Percentiles rank a stretch among this genome's conserved stretches.
Conservation (phyloP, 1,140 invertebrate genomes). For the Drosophila carrolli region DNA sequence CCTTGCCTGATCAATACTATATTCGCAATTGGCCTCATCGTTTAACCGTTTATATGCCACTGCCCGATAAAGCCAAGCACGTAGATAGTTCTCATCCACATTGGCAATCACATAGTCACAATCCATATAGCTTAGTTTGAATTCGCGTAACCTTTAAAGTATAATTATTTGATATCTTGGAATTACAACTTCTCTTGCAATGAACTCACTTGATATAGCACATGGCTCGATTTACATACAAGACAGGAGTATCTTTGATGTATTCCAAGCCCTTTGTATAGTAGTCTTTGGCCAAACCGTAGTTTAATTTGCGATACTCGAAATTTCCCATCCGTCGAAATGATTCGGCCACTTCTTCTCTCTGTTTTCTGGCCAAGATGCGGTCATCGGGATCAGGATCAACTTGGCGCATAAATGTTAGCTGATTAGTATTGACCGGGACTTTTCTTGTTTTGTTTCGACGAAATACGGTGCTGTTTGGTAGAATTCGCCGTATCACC, state of each 20-base stretch:
- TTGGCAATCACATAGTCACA: conserved; percentile 39
- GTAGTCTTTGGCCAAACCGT: conserved; percentile 11
- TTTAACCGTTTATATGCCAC: conserved; percentile 40
- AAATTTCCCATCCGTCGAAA: conserved; percentile 58
- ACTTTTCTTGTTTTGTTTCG: neutral
- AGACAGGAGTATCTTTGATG: conserved; percentile 49
- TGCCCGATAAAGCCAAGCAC: conserved; percentile 62
- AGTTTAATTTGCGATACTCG: conserved; percentile 36
- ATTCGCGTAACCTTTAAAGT: conserved; percentile 42
- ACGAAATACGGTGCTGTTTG: neutral
- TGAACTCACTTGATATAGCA: conserved; percentile 50
- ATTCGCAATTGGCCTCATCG: conserved; percentile 48
- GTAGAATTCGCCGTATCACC: conserved; percentile 6
- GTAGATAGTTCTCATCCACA: conserved; percentile 36
- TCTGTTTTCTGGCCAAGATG: conserved; percentile 7
- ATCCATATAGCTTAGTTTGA: conserved; percentile 45
- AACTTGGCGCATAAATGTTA: conserved; percentile 66
- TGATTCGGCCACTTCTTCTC: conserved; percentile 47
- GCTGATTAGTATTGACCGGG: conserved; percentile 21
- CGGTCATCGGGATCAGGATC: conserved; percentile 14
- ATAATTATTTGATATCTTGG: neutral
- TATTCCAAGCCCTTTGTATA: conserved; percentile 49
- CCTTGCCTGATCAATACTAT: conserved; percentile 31
- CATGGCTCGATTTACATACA: conserved; percentile 57
- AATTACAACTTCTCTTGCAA: too few species aligned